Evolutionary conservation across 2,113 vertebrate genomes (phyloP).

Genomic region (Dasypus novemcinctus): DNA sequence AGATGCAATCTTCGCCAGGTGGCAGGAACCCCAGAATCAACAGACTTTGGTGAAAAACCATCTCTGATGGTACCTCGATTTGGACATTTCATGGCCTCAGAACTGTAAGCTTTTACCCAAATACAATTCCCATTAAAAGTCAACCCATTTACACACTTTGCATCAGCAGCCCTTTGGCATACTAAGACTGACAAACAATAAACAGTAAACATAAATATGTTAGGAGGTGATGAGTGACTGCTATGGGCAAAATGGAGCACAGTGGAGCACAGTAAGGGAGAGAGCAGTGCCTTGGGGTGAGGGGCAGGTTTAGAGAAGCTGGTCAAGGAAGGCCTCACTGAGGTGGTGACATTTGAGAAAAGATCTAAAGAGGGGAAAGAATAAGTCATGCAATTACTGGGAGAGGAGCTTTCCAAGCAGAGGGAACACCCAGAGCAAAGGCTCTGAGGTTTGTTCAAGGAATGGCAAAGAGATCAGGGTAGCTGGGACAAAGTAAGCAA

Average conservation of each 20-base stretch:
- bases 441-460: neutral
- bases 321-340: neutral
- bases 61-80: no score
- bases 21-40: no score
- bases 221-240: neutral
- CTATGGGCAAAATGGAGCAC: neutral
- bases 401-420: neutral
- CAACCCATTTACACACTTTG: no score
- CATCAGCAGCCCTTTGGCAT: no score
- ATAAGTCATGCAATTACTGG: neutral
- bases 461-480: neutral
- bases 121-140: no score
- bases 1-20: no score
- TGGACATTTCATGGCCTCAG: no score
- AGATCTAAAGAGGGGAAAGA: neutral
- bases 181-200: neutral
- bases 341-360: neutral
- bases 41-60: no score
- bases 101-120: no score
- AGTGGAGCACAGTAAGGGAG: neutral
- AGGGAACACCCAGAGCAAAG: neutral
- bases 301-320: neutral
- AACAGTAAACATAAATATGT: neutral
- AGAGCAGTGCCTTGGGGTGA: neutral
- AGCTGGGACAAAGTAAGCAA: neutral